These are phyloP conservation scores for Nebria brevicollis DNA, from an alignment of 2,888 invertebrate genomes.

Conservation along the genomic window DNA sequence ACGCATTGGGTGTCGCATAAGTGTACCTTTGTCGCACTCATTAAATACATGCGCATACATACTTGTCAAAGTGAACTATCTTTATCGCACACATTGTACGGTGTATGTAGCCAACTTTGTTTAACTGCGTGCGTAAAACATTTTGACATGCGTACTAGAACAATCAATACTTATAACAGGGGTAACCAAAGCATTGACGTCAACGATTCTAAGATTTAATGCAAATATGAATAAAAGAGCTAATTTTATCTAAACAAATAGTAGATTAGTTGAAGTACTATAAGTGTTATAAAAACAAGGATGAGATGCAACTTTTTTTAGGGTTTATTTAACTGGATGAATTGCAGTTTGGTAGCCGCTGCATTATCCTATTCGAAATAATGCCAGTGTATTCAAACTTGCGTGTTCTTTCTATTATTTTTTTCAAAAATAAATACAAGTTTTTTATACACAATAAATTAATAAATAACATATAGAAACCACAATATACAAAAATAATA, in stretches of 20 bases:
- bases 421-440: constrained; percentile 8
- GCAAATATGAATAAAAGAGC: background rate
- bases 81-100: constrained; percentile 30
- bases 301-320: background rate
- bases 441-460: background rate
- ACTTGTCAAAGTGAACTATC: constrained; percentile 45
- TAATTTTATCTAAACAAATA: background rate
- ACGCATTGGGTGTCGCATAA: constrained; percentile 25
- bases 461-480: background rate
- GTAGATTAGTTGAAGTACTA: background rate
- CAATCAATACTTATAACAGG: constrained; percentile 30
- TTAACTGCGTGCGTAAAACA: constrained; percentile 45
- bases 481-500: constrained; percentile 19
- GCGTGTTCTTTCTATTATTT: background rate
- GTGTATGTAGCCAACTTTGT: constrained; percentile 21
- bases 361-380: background rate
- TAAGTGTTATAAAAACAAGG: too few relatives aligned
- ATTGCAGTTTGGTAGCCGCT: too few relatives aligned
- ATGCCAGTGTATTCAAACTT: background rate
- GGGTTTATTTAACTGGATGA: too few relatives aligned
- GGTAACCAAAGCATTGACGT: background rate
- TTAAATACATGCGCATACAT: constrained; percentile 43
- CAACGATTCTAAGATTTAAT: background rate
- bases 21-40: constrained; percentile 39
- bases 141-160: constrained; percentile 38